Base-by-base conservation (phyloP, 2,113 vertebrate species). In the Eulacestoma nigropectus region DNA sequence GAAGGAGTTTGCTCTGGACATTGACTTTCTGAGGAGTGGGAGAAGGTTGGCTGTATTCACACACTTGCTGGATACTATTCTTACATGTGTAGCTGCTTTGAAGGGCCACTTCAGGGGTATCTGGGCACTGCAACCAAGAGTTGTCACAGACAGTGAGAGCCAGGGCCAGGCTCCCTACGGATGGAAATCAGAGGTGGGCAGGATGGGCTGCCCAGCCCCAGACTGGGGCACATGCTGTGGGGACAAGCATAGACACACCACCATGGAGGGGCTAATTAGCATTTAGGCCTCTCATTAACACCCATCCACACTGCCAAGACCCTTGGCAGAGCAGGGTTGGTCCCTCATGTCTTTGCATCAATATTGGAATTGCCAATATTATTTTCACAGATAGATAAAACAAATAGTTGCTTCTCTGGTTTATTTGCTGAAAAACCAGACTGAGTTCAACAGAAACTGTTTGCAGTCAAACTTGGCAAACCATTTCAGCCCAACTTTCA, bases 21-120 rank as follows among this genome's bases (percentile, higher is more conserved):
- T 96, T 93, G 97, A 96, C 96, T 97, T 97, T 97, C 97, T 97
- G 96, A 98, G 97, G 94, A 90, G 93, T 23, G 73, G 97, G 95
- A 96, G 96, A 76, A 94, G 95, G 93, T 65, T 96, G 97, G 95
- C 97, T 91, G 59, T 72, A 88, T 57, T 44, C 75, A 84, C 86
- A 56, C 91, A 91, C 93, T 96, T 96, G 89, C 95, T 73, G 70
- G 30, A n/a, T 92, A 72, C 91, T 93, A 83, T 84, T 87, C 87
- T 91, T 93, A 95, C 89, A 81, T 67, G 41, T 94, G 95, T 94
- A 90, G 81, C 94, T 94, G 81, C 44, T 82, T 91, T 97, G 93
- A 93, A 96, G 95, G 47, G 81, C 91, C 93, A 93, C 94, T 96
- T 96, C 9, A 75, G n/a, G 0, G 6, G 3, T 74, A 83, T 96